Evolutionary conservation across 2,797 vertebrate genomes (phyloP).

Genomic region (Ctenopoma multispine): DNA sequence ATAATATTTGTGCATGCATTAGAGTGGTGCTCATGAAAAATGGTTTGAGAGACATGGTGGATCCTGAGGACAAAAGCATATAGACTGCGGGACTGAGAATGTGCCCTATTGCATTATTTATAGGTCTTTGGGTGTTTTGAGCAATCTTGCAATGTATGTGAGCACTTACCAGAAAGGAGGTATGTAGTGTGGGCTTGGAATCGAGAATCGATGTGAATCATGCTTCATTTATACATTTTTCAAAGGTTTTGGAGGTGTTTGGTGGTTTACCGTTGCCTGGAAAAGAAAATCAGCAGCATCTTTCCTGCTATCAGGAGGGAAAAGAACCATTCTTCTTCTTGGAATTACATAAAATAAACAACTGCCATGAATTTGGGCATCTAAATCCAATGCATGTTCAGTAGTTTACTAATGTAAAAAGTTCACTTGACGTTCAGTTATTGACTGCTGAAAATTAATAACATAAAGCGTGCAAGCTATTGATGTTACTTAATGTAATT

Average conservation of each 20-base stretch:
- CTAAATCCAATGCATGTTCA: conserved; percentile 6
- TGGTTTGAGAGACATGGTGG: conserved; percentile 15
- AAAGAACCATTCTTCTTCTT: background rate
- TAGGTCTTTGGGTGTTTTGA: conserved; percentile 62
- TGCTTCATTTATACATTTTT: conserved; percentile 78
- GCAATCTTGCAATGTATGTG: conserved; percentile 73
- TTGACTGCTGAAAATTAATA: conserved; percentile 47
- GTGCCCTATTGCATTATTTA: conserved; percentile 75
- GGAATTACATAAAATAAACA: too few species aligned
- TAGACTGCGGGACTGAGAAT: conserved; percentile 47
- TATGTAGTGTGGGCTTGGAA: conserved; percentile 61
- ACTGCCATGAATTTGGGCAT: background rate
- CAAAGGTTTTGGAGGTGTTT: conserved; percentile 62
- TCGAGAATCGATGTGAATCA: conserved; percentile 72
- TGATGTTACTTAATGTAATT: background rate
- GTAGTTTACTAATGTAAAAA: conserved; percentile 20
- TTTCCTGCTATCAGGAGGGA: conserved; percentile 17
- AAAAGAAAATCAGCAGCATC: conserved; percentile 67
- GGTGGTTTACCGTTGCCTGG: conserved; percentile 53
- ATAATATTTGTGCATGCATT: conserved; percentile 43
- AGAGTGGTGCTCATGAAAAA: conserved; percentile 43
- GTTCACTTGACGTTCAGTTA: conserved; percentile 25
- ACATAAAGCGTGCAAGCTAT: background rate
- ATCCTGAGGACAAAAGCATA: conserved; percentile 53
- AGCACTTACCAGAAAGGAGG: conserved; percentile 72